Conservation (phyloP, 1,140 invertebrate species). For the Brachionus plicatilis region DNA sequence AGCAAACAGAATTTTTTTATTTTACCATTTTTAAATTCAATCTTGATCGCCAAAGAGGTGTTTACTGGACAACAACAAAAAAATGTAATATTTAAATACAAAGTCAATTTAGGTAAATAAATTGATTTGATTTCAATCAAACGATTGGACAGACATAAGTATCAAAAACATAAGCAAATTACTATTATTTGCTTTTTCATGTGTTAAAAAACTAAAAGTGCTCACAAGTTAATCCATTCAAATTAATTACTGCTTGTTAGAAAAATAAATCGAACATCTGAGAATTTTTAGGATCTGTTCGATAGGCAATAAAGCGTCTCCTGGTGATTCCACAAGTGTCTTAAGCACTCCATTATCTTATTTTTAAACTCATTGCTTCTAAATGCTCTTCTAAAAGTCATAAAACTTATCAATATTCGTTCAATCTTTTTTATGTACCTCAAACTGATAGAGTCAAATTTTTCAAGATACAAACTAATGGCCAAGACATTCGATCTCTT, state of each 20-base stretch:
- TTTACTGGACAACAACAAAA: too few relatives aligned
- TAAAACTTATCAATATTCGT: background rate
- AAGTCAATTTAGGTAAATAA: background rate
- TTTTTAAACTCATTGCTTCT: background rate
- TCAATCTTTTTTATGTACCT: conserved; percentile 12
- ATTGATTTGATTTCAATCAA: background rate
- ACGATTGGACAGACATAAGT: background rate
- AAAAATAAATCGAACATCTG: background rate
- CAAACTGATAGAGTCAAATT: conserved; percentile 24
- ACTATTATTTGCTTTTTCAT: background rate
- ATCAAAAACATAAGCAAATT: background rate
- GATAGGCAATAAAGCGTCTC: background rate
- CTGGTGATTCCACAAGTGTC: background rate
- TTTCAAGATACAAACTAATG: too few relatives aligned
- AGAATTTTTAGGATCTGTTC: background rate
- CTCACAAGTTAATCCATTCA: background rate
- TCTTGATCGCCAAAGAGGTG: too few relatives aligned
- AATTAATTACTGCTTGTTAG: conserved; percentile 2
- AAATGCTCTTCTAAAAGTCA: background rate
- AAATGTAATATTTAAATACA: background rate
- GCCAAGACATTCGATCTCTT: background rate
- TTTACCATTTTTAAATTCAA: background rate
- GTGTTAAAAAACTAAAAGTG: background rate
- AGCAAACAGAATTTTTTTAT: background rate
- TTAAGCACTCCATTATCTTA: conserved; percentile 6